phyloP scores from a whole-genome alignment of 1,140 invertebrate species.

The Coelopa frigida region DNA sequence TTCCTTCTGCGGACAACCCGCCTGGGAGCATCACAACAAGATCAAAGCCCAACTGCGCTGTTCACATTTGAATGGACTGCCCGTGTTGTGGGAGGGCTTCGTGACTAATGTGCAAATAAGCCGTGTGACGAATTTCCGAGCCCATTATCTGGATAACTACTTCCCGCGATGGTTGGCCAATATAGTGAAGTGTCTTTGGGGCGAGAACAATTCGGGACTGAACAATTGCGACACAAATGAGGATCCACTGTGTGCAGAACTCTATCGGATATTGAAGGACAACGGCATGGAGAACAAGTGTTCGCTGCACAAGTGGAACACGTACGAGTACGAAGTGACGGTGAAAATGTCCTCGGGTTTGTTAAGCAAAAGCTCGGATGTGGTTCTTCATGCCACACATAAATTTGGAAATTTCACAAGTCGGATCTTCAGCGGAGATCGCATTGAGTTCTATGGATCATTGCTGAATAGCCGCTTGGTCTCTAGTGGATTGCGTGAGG shows the following conservation, averaged over 20 bases:
- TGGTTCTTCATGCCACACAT: constrained; percentile 54
- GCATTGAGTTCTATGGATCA: constrained; percentile 61
- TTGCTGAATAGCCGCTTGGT: constrained; percentile 7
- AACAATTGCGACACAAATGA: constrained; percentile 27
- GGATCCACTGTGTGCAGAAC: constrained; percentile 44
- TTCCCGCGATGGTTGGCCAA: constrained; percentile 53
- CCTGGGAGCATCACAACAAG: constrained; percentile 58
- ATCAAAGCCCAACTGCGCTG: constrained; percentile 60
- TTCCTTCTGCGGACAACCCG: constrained; percentile 60
- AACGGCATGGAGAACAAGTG: constrained; percentile 50
- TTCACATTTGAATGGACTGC: constrained; percentile 55
- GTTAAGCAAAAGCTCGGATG: constrained; percentile 54
- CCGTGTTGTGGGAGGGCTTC: constrained; percentile 65
- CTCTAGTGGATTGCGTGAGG: constrained; percentile 16
- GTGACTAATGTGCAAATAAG: constrained; percentile 58
- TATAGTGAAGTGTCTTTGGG: constrained; percentile 60
- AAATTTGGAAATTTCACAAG: constrained; percentile 65
- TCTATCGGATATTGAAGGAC: constrained; percentile 48
- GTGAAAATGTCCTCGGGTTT: constrained; percentile 62
- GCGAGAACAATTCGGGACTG: constrained; percentile 55
- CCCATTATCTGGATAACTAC: constrained; percentile 49
- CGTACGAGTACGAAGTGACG: constrained; percentile 62
- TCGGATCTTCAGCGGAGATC: constrained; percentile 57
- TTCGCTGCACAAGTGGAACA: constrained; percentile 61
- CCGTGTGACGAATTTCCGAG: constrained; percentile 56